phyloP scores from a whole-genome alignment of 2,797 vertebrate genomes.

The Darevskia nairensis region DNA sequence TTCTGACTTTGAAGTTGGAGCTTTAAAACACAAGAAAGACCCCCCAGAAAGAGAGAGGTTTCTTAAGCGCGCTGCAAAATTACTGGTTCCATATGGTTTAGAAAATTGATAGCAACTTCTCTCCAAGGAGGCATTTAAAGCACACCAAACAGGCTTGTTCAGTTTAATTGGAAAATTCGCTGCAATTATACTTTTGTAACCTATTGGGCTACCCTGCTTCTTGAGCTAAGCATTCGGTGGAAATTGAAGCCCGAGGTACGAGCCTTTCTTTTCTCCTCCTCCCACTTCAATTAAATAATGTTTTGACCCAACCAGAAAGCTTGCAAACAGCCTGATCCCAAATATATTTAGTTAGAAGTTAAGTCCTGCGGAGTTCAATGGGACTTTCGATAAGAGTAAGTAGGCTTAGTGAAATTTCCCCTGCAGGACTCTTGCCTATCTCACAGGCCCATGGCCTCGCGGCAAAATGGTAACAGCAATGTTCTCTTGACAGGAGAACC shows the following conservation, averaged over 20 bases:
- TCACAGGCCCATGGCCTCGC: too few species aligned
- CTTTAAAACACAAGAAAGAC: background rate
- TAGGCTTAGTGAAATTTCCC: background rate
- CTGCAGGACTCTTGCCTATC: background rate
- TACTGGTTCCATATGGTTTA: background rate
- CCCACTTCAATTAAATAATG: background rate
- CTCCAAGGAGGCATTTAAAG: conserved; percentile 4
- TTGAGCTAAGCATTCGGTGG: background rate
- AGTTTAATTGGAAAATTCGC: conserved; percentile 25
- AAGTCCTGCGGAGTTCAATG: background rate
- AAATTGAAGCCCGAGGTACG: background rate
- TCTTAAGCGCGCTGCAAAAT: background rate
- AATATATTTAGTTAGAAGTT: background rate
- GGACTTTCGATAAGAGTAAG: background rate
- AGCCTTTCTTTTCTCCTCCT: background rate
- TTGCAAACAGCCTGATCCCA: background rate
- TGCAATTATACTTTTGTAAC: background rate
- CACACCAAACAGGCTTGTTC: conserved; percentile 8
- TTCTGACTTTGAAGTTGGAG: conserved; percentile 6
- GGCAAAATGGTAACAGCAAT: background rate
- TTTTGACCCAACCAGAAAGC: background rate
- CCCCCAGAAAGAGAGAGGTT: background rate
- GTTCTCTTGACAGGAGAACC: background rate
- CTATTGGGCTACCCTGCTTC: background rate
- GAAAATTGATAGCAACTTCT: conserved; percentile 16